These are phyloP conservation scores for Numenius phaeopus DNA, from an alignment of 2,797 vertebrate genomes.

Conservation along the genomic window DNA sequence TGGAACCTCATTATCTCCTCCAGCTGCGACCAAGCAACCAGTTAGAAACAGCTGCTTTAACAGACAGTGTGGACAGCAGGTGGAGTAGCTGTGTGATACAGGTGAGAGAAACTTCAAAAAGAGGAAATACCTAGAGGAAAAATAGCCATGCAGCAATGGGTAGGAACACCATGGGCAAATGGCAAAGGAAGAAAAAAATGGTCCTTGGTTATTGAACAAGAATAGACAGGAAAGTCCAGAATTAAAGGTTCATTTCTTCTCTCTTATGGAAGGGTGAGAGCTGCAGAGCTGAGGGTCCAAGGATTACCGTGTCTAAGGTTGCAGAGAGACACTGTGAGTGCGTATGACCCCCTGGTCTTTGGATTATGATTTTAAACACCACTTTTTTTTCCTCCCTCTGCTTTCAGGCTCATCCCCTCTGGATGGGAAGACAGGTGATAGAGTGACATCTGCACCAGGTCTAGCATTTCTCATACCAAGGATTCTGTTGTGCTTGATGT, in stretches of 20 bases:
- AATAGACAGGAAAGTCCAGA: neutral
- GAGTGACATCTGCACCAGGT: neutral
- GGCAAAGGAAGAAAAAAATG: neutral
- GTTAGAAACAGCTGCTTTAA: neutral
- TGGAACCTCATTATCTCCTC: neutral
- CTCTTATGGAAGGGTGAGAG: too few relatives aligned
- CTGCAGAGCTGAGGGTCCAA: neutral
- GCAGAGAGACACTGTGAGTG: neutral
- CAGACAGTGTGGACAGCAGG: neutral
- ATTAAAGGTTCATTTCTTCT: neutral
- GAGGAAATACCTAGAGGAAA: too few relatives aligned
- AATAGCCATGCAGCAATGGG: rapidly evolving
- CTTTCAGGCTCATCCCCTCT: neutral
- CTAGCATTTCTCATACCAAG: neutral
- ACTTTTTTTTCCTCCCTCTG: rapidly evolving
- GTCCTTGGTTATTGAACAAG: neutral
- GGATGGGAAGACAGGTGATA: neutral
- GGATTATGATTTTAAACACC: neutral
- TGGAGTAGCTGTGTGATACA: neutral
- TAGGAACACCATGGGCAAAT: neutral
- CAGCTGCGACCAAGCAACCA: neutral
- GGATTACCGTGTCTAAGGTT: neutral
- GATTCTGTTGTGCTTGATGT: neutral
- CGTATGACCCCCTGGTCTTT: neutral
- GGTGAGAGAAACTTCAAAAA: neutral